phyloP scores from a whole-genome alignment of 2,888 invertebrate genomes.

The Heteromyza rotundicornis region DNA sequence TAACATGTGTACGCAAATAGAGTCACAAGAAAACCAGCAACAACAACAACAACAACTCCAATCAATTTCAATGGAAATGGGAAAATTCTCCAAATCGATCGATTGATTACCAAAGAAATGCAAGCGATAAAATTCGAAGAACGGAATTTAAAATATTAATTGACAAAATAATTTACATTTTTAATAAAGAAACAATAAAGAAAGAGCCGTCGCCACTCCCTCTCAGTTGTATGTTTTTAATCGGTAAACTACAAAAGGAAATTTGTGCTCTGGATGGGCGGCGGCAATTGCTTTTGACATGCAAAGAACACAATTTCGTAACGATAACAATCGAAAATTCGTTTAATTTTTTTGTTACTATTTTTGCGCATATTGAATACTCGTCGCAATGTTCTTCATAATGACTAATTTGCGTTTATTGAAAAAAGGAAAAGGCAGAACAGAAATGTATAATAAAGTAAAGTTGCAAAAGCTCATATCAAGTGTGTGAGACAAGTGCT shows the following conservation, averaged over 20 bases:
- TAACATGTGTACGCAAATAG: background rate
- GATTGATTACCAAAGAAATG: no score
- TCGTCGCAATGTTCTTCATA: no score
- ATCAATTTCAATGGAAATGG: no score
- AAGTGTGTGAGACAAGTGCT: background rate
- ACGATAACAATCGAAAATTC: slow-evolving; percentile 41
- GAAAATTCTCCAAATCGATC: no score
- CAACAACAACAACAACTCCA: no score
- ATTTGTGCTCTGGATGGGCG: slow-evolving; percentile 29
- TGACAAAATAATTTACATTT: background rate
- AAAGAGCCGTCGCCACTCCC: no score
- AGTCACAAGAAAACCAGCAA: slow-evolving; percentile 9
- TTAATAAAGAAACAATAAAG: background rate
- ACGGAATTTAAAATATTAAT: background rate
- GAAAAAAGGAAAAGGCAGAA: background rate
- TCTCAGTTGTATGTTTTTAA: no score
- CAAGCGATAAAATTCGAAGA: background rate
- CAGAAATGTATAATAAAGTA: background rate
- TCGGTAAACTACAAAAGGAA: background rate
- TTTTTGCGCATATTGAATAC: no score
- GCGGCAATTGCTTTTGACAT: slow-evolving; percentile 56
- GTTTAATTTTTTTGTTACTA: no score
- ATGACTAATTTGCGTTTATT: slow-evolving; percentile 24
- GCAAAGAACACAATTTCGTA: slow-evolving; percentile 56
- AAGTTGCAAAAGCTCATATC: background rate